phyloP scores from a whole-genome alignment of 2,113 vertebrate species.

The Callionymus lyra region DNA sequence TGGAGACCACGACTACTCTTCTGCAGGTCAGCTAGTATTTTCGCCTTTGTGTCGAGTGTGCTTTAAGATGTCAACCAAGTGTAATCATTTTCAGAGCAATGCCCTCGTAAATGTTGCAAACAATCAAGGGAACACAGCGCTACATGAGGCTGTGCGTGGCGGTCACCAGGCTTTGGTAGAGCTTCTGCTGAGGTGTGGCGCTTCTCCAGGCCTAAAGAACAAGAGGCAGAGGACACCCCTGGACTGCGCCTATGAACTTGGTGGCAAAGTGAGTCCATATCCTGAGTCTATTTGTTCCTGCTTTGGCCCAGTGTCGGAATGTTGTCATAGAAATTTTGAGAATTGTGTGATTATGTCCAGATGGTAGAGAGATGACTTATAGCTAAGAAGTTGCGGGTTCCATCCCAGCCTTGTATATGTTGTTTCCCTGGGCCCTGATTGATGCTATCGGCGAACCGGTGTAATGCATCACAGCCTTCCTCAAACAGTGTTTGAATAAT shows the following conservation, averaged over 20 bases:
- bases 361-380: too few species aligned
- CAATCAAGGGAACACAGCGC: slow-evolving; percentile 77
- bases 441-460: too few species aligned
- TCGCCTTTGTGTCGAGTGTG: background rate
- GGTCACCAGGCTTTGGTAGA: slow-evolving; percentile 71
- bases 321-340: too few species aligned
- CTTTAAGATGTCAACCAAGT: background rate
- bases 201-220: slow-evolving; percentile 65
- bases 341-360: too few species aligned
- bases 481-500: too few species aligned
- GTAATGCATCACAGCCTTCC: too few species aligned
- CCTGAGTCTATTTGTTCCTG: too few species aligned
- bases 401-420: too few species aligned
- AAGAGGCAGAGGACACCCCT: slow-evolving; percentile 71
- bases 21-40: slow-evolving; percentile 70
- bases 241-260: slow-evolving; percentile 78
- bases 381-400: too few species aligned
- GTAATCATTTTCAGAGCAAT: slow-evolving; percentile 60
- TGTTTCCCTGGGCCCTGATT: too few species aligned
- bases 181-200: slow-evolving; percentile 74
- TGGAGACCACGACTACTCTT: slow-evolving; percentile 68
- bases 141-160: slow-evolving; percentile 77
- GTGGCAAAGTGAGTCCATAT: slow-evolving; percentile 53
- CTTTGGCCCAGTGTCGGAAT: too few species aligned
- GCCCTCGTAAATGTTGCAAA: slow-evolving; percentile 76